phyloP scores from a whole-genome alignment of 1,140 invertebrate species.

The Diuraphis noxia region DNA sequence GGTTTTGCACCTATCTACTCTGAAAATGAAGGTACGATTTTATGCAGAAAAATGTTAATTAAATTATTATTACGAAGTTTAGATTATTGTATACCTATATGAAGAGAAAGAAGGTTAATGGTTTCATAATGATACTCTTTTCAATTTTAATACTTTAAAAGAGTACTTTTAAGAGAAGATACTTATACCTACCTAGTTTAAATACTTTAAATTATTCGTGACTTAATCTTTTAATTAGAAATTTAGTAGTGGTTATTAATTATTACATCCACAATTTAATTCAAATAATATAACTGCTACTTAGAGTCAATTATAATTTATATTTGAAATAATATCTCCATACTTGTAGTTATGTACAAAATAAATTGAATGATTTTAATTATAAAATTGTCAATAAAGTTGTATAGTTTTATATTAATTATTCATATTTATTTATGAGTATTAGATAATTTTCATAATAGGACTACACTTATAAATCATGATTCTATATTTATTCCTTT shows the following conservation, averaged over 20 bases:
- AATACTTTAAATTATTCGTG: neutral
- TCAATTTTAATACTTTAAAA: neutral
- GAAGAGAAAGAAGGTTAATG: neutral
- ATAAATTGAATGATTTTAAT: neutral
- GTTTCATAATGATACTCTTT: neutral
- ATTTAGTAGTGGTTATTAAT: neutral
- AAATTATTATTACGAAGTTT: conserved; percentile 4
- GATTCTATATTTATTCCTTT: neutral
- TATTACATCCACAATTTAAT: neutral
- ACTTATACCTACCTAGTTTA: neutral
- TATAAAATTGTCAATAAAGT: neutral
- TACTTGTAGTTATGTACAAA: neutral
- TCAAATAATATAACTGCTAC: neutral
- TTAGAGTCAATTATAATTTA: neutral
- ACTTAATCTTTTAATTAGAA: neutral
- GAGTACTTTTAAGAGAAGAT: no score
- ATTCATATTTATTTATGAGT: neutral
- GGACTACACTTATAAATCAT: neutral
- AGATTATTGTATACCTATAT: no score
- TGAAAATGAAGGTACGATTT: neutral
- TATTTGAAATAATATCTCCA: neutral
- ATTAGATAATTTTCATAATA: neutral
- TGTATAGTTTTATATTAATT: neutral
- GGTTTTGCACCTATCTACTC: neutral
- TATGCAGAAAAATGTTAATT: neutral